These are phyloP conservation scores for Pelagia noctiluca DNA, from an alignment of 30 jellyfish, hydroid and myxozoan species.

Conservation along the genomic window DNA sequence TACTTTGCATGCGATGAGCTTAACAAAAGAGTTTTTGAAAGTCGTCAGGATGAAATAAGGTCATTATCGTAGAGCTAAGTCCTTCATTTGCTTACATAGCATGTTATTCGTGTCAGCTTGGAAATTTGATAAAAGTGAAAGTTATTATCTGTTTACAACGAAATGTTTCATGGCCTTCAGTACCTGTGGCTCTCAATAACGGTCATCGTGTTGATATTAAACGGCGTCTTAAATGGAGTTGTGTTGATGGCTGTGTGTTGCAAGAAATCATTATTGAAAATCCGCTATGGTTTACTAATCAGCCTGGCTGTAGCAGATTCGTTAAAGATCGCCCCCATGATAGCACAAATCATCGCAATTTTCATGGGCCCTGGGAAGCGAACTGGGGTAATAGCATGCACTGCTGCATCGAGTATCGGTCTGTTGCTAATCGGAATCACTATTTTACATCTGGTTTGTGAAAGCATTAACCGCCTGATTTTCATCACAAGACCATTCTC, in stretches of 20 bases:
- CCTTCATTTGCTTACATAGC: no score
- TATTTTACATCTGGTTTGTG: slow-evolving; percentile 50
- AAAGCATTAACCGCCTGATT: slow-evolving; percentile 63
- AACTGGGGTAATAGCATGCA: not conserved
- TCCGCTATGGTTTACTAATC: slow-evolving; percentile 46
- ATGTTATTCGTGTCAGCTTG: no score
- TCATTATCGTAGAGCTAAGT: no score
- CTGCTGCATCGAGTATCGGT: slow-evolving; percentile 35
- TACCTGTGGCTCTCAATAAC: slow-evolving; percentile 12
- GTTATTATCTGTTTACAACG: no score
- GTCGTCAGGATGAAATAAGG: no score
- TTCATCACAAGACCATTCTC: slow-evolving; percentile 59
- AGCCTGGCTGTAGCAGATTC: slow-evolving; percentile 64
- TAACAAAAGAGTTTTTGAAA: no score
- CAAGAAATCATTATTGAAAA: not conserved
- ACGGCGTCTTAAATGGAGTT: slow-evolving; percentile 32
- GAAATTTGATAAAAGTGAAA: no score
- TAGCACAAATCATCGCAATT: slow-evolving; percentile 12
- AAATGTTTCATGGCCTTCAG: slow-evolving; percentile 11
- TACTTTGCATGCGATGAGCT: no score
- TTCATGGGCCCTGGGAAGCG: not conserved
- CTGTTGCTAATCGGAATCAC: slow-evolving; percentile 55
- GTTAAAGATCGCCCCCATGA: slow-evolving; percentile 43
- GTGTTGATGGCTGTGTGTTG: slow-evolving; percentile 31
- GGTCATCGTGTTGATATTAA: slow-evolving; percentile 7